Evolutionary conservation across 2,888 invertebrate species (phyloP).

Genomic region (Caenorhabditis sp.): DNA sequence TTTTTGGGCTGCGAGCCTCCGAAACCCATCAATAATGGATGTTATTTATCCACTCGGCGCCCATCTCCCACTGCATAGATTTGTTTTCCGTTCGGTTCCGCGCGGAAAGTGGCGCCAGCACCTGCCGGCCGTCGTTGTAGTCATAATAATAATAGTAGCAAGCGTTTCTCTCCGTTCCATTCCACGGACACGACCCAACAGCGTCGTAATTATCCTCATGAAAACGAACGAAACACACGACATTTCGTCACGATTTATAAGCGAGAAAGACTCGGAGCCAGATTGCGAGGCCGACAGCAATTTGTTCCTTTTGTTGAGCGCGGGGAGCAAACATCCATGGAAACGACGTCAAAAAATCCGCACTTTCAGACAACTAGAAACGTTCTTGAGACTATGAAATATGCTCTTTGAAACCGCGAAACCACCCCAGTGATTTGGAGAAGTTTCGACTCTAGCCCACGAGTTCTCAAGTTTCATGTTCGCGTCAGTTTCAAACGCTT

Average conservation of each 20-base stretch:
- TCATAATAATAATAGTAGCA: slow-evolving; percentile 18
- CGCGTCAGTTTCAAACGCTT: neutral
- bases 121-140: too few relatives aligned
- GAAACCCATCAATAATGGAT: slow-evolving; percentile 31
- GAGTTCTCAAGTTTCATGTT: neutral
- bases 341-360: too few relatives aligned
- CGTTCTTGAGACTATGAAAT: neutral
- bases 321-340: slow-evolving; percentile 1
- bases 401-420: neutral
- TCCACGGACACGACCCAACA: too few relatives aligned
- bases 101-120: slow-evolving; percentile 1
- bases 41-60: slow-evolving; percentile 19
- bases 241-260: too few relatives aligned
- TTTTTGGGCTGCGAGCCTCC: too few relatives aligned
- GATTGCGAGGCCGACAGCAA: too few relatives aligned
- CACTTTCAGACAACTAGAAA: too few relatives aligned
- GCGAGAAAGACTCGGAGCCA: too few relatives aligned
- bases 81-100: slow-evolving; percentile 21
- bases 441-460: neutral
- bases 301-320: slow-evolving; percentile 1
- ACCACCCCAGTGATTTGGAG: too few relatives aligned
- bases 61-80: neutral
- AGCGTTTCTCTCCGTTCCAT: neutral
- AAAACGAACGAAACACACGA: too few relatives aligned
- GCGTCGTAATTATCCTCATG: neutral